phyloP scores from a whole-genome alignment of 1,140 invertebrate genomes.

The Lepidurus arcticus region DNA sequence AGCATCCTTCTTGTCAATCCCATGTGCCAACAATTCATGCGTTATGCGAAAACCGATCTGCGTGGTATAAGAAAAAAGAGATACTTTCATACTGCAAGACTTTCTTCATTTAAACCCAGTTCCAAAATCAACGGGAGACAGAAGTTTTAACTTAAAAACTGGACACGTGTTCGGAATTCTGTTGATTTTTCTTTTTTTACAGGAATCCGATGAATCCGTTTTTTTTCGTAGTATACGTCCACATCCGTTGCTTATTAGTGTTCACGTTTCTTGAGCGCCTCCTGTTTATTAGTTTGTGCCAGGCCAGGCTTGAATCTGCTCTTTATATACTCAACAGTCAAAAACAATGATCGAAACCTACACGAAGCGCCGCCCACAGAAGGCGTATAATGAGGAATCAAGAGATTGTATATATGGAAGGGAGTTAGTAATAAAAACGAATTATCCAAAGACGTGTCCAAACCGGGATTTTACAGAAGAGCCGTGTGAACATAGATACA shows the following conservation, averaged over 20 bases:
- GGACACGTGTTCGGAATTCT: no score
- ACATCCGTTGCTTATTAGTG: not conserved
- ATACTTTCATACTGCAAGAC: not conserved
- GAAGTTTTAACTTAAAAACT: no score
- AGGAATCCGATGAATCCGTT: no score
- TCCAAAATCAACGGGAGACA: no score
- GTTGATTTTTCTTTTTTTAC: no score
- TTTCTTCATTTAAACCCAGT: not conserved
- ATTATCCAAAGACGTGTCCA: not conserved
- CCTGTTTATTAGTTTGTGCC: constrained; percentile 5
- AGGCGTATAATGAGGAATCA: constrained; percentile 1
- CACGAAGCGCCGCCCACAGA: not conserved
- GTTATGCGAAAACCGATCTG: not conserved
- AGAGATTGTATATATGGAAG: not conserved
- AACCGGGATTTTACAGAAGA: not conserved
- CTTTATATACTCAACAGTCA: not conserved
- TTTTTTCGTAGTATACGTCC: not conserved
- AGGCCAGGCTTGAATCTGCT: not conserved
- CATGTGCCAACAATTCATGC: not conserved
- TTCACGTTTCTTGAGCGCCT: not conserved
- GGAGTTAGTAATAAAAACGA: not conserved
- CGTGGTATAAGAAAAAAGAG: not conserved
- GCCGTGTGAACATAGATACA: not conserved
- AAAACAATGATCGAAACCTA: not conserved
- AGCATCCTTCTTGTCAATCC: not conserved